Evolutionary conservation across 2,888 invertebrate genomes (phyloP).

Genomic region (Craniophora ligustri): DNA sequence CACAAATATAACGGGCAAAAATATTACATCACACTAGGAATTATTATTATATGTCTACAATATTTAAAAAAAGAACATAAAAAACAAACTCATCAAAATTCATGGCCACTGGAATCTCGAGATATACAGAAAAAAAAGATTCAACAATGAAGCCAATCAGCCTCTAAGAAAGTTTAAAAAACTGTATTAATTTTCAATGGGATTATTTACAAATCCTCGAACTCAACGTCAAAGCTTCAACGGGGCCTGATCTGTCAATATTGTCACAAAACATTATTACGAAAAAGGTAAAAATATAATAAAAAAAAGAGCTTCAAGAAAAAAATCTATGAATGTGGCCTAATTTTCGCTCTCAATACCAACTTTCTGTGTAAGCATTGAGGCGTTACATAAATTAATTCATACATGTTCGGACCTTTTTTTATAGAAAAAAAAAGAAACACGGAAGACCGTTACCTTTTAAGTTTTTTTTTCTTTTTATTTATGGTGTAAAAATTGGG

Average conservation of each 20-base stretch:
- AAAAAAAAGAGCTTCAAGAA: slow-evolving; percentile 58
- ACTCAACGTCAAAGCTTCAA: slow-evolving; percentile 63
- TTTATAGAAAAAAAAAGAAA: slow-evolving; percentile 61
- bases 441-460: slow-evolving; percentile 81
- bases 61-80: slow-evolving; percentile 33
- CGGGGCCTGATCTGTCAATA: slow-evolving; percentile 84
- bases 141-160: slow-evolving; percentile 84
- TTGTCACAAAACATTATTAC: slow-evolving; percentile 85
- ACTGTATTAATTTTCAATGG: slow-evolving; percentile 85
- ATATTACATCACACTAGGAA: background rate
- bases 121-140: slow-evolving; percentile 75
- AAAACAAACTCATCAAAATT: slow-evolving; percentile 62
- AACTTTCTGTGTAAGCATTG: slow-evolving; percentile 84
- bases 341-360: slow-evolving; percentile 87
- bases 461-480: slow-evolving; percentile 77
- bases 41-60: slow-evolving; percentile 11
- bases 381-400: slow-evolving; percentile 87
- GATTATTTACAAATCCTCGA: slow-evolving; percentile 86
- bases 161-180: slow-evolving; percentile 68
- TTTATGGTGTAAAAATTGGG: slow-evolving; percentile 88
- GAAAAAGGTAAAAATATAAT: slow-evolving; percentile 50
- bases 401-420: slow-evolving; percentile 67
- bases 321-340: slow-evolving; percentile 81
- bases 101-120: slow-evolving; percentile 68
- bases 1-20: background rate